A percentile compares a stretch with the other conserved stretches of the same genome.
Conservation (phyloP, 2,888 invertebrate species). For the Entomobrya proxima region DNA sequence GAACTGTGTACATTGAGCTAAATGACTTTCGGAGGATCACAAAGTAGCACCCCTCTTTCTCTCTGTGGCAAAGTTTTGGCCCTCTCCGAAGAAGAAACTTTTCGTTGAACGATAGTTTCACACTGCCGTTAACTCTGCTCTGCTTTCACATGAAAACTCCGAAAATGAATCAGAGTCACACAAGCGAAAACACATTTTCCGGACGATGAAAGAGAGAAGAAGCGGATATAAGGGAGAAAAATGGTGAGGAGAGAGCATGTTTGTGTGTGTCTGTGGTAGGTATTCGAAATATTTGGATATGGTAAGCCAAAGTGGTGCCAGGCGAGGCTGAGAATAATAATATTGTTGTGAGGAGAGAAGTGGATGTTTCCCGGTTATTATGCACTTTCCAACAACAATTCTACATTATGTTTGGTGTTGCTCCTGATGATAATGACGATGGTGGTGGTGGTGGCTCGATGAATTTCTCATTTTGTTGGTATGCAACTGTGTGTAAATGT, state of each 20-base stretch:
- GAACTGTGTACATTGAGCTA: background rate
- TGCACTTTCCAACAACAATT: slow-evolving; percentile 30
- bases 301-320: background rate
- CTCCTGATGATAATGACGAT: slow-evolving; percentile 39
- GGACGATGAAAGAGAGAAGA: slow-evolving; percentile 62
- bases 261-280: slow-evolving; percentile 29
- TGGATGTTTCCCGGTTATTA: slow-evolving; percentile 45
- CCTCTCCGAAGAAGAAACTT: slow-evolving; percentile 37
- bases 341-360: no score
- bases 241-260: slow-evolving; percentile 14
- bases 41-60: slow-evolving; percentile 18
- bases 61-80: background rate
- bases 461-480: slow-evolving; percentile 19
- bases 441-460: slow-evolving; percentile 39
- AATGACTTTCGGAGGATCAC: slow-evolving; percentile 37
- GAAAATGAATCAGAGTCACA: slow-evolving; percentile 58
- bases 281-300: no score
- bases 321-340: background rate
- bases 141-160: slow-evolving; percentile 48
- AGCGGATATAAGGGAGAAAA: slow-evolving; percentile 12
- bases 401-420: slow-evolving; percentile 39
- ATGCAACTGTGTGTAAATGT: background rate
- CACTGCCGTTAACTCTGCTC: background rate
- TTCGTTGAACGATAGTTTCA: background rate
- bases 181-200: slow-evolving; percentile 68